Conservation (phyloP, 2,797 vertebrate species). For the Argyrosomus regius region DNA sequence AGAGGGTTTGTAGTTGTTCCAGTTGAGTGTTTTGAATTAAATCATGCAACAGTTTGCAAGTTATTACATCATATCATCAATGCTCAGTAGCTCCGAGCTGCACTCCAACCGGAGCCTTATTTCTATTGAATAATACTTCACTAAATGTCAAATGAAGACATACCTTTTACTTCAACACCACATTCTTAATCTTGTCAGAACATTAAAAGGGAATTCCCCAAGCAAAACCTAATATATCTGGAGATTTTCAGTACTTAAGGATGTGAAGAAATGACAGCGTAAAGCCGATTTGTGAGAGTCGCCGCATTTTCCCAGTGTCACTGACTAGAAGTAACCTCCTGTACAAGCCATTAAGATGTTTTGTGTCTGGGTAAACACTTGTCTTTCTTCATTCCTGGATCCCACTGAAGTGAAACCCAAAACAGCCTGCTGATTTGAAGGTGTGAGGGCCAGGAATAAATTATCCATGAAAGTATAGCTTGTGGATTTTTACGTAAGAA, state of each 20-base stretch:
- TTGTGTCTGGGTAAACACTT: not conserved
- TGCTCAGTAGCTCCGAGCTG: not conserved
- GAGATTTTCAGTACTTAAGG: not conserved
- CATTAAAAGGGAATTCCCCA: constrained; percentile 6
- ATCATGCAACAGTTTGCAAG: not conserved
- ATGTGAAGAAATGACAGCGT: constrained; percentile 7
- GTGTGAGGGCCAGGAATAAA: not conserved
- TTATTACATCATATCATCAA: not conserved
- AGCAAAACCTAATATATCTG: constrained; percentile 8
- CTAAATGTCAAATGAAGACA: constrained; percentile 18
- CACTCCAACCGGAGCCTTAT: not conserved
- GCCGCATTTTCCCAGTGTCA: not conserved
- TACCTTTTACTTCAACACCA: not conserved
- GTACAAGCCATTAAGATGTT: not conserved
- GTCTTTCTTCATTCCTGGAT: not conserved
- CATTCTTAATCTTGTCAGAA: constrained; percentile 7
- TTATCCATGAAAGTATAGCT: not conserved
- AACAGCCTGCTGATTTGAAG: not conserved
- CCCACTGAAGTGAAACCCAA: not conserved
- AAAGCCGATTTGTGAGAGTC: constrained; percentile 10
- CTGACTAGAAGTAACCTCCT: constrained; percentile 1
- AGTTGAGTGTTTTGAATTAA: not conserved
- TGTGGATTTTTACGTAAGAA: not conserved
- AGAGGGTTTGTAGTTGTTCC: not conserved
- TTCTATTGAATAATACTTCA: not conserved